Evolutionary conservation across 2,113 vertebrate genomes (phyloP), one percentile per base, ranked within the genome.

Genomic region (Passer domesticus): DNA sequence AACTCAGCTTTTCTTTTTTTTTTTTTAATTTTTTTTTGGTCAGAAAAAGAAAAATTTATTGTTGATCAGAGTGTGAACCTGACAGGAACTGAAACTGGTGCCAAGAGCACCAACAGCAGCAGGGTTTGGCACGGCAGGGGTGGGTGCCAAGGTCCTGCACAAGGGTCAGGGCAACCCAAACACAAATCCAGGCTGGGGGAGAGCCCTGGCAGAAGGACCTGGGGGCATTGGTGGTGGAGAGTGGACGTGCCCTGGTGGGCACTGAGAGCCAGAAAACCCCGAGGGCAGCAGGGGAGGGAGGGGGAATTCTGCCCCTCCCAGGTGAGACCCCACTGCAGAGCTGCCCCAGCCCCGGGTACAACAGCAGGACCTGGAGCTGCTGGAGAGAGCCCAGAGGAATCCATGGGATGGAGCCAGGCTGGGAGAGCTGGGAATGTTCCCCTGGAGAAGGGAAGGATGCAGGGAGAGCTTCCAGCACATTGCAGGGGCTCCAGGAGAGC

Each of bases 341-440:
- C 44, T 50, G n/a, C 33, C 43, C 43, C 43, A 43, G 13, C 43
- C 41, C 41, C 55, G 64, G 52, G n/a, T 12, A 33, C 41, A 63
- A 0, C 58, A 56, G n/a, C 2, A 66, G 30, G 0, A 75, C 3
- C 0, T 43, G 62, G 60, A 58, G 70, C 30, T 50, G 60, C 60
- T 85, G 72, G 30, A 43, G 41, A 7, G 3, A 13, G 0, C 1
- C 44, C 83, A 86, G 44, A 67, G 25, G 62, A 35, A 17, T 1
- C 43, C 59, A 8, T 3, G 6, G 27, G 43, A 39, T 79, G 76
- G 15, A 81, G n/a, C n/a, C 52, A 58, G 52, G 28, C 53, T 82
- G 79, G 66, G 55, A 60, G 67, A 70, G 46, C 55, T 70, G 80
- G 37, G 55, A 0, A 0, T 23, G 59, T 0, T 64, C n/a, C 49